Evolutionary conservation across 2,797 vertebrate species (phyloP).

Genomic region (Chanos chanos): DNA sequence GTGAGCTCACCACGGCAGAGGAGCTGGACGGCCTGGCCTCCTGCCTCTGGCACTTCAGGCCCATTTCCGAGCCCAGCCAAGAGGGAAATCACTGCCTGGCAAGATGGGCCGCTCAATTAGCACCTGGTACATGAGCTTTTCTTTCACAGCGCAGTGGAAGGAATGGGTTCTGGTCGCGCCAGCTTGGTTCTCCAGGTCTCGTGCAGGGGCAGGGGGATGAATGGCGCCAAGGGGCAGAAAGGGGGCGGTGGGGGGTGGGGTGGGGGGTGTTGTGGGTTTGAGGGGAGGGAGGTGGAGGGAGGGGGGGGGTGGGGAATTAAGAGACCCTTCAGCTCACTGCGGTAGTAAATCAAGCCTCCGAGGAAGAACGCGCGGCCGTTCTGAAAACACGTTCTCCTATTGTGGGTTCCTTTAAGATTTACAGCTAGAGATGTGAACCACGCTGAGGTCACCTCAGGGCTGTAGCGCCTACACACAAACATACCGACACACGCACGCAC

Average conservation of each 20-base stretch:
- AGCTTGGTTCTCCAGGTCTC: no score
- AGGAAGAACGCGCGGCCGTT: conserved; percentile 5
- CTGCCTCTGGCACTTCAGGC: conserved; percentile 15
- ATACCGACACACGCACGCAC: conserved; percentile 14
- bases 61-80: conserved; percentile 5
- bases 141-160: not conserved
- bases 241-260: not conserved
- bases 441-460: conserved; percentile 17
- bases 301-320: not conserved
- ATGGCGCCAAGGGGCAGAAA: not conserved
- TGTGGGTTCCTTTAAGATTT: conserved; percentile 27
- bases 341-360: conserved; percentile 2
- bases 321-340: not conserved
- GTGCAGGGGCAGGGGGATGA: not conserved
- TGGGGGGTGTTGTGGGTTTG: not conserved
- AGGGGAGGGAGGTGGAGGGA: not conserved
- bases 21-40: conserved; percentile 9
- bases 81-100: conserved; percentile 23
- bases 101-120: conserved; percentile 19
- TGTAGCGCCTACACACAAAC: conserved; percentile 23
- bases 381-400: conserved; percentile 17
- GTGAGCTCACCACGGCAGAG: conserved; percentile 36
- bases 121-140: not conserved
- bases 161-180: no score
- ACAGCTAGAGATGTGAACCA: conserved; percentile 24